Percentiles rank a stretch among this genome's conserved stretches.
These are phyloP conservation scores for Pseudomyrmex cubaensis DNA, from an alignment of 1,140 invertebrate genomes.

Conservation along the genomic window DNA sequence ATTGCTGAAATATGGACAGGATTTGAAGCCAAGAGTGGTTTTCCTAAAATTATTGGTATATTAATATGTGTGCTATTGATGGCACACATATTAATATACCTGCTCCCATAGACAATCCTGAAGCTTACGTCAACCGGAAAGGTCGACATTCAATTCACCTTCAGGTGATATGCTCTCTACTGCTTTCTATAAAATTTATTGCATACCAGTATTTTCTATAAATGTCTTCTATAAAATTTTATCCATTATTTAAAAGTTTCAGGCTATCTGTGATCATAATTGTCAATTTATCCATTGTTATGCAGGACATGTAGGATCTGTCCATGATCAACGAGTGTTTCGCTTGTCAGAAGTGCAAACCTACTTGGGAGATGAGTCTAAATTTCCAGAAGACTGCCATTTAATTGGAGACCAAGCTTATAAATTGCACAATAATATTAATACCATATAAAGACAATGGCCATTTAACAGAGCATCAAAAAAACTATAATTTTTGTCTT, in stretches of 20 bases:
- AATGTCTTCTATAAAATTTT: background rate
- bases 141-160: background rate
- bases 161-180: background rate
- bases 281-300: constrained; percentile 4
- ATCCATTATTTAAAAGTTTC: background rate
- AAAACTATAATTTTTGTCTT: background rate
- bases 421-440: background rate
- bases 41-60: background rate
- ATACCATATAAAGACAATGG: background rate
- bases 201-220: background rate
- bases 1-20: background rate
- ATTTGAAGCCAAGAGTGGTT: background rate
- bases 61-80: no score
- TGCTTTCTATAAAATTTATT: background rate
- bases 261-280: constrained; percentile 1
- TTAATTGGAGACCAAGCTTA: background rate
- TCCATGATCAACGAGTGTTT: background rate
- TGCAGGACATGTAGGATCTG: constrained; percentile 1
- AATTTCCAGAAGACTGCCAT: constrained; percentile 4
- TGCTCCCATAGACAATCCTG: background rate
- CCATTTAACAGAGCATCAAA: background rate
- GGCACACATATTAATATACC: constrained; percentile 3
- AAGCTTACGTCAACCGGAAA: background rate
- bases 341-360: background rate
- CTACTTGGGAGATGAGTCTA: background rate